These are phyloP conservation scores for Hymenopus coronatus DNA, from an alignment of 2,888 invertebrate species.

Conservation along the genomic window DNA sequence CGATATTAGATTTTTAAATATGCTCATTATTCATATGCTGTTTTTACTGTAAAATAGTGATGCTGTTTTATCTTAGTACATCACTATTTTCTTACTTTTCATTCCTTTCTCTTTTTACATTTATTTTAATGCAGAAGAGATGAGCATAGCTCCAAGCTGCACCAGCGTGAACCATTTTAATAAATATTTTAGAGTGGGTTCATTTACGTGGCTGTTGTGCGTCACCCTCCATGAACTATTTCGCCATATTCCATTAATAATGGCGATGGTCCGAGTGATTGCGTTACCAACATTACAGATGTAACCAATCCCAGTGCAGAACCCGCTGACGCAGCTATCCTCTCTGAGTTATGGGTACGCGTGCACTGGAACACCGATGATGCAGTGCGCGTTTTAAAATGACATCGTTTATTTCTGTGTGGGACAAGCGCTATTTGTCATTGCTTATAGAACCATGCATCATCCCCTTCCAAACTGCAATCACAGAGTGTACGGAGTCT, in stretches of 20 bases:
- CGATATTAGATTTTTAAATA: no score
- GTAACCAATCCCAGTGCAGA: not conserved
- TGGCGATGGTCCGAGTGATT: not conserved
- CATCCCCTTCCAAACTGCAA: not conserved
- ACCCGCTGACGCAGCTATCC: not conserved
- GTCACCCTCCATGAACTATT: not conserved
- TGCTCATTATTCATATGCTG: no score
- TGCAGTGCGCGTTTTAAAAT: conserved; percentile 16
- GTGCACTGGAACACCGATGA: not conserved
- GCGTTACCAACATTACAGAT: not conserved
- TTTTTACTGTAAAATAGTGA: no score
- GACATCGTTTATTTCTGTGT: conserved; percentile 19
- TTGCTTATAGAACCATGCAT: conserved; percentile 27
- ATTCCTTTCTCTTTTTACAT: no score
- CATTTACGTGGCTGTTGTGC: no score
- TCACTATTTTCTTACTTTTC: no score
- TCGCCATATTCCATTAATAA: not conserved
- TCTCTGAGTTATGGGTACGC: not conserved
- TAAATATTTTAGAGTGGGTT: no score
- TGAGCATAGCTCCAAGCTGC: no score
- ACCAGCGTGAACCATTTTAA: no score
- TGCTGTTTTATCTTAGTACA: no score
- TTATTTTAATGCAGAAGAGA: no score
- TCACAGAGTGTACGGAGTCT: not conserved
- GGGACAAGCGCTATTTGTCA: conserved; percentile 29